Evolutionary conservation across 2,888 invertebrate genomes (phyloP).

Genomic region (Spodoptera littoralis): DNA sequence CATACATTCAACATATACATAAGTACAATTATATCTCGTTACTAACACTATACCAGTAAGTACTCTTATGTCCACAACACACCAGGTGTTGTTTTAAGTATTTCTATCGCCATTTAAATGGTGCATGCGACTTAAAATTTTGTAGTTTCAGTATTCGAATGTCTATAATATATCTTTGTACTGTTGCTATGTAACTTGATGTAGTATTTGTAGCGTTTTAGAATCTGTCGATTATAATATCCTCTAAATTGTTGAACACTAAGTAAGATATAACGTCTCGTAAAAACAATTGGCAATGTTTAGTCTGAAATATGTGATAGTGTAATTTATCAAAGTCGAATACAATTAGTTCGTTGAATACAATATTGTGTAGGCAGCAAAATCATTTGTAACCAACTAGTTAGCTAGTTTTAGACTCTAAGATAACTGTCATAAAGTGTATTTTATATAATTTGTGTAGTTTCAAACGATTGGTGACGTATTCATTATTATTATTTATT

Average conservation of each 20-base stretch:
- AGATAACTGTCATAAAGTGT: slow-evolving; percentile 7
- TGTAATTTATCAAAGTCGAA: slow-evolving; percentile 15
- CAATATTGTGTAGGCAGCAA: slow-evolving; percentile 16
- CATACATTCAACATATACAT: neutral
- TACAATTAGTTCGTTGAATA: neutral
- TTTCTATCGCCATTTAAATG: no score
- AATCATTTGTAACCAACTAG: slow-evolving; percentile 22
- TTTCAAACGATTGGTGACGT: slow-evolving; percentile 18
- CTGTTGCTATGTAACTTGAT: slow-evolving; percentile 19
- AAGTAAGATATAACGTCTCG: slow-evolving; percentile 33
- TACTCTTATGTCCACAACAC: no score
- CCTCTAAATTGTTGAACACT: slow-evolving; percentile 4
- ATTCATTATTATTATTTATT: slow-evolving; percentile 37
- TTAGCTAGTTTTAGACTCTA: neutral
- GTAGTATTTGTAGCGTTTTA: slow-evolving; percentile 9
- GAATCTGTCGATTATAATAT: neutral
- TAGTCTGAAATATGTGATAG: slow-evolving; percentile 72
- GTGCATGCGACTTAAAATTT: no score
- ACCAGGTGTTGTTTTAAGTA: no score
- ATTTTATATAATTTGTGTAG: slow-evolving; percentile 20
- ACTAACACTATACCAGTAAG: slow-evolving; percentile 15
- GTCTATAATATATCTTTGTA: no score
- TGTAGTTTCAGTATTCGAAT: no score
- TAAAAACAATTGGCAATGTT: slow-evolving; percentile 39
- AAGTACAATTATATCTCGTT: slow-evolving; percentile 4